Evolutionary conservation across 2,113 vertebrate genomes (phyloP).

Genomic region (Leucosticte australis): DNA sequence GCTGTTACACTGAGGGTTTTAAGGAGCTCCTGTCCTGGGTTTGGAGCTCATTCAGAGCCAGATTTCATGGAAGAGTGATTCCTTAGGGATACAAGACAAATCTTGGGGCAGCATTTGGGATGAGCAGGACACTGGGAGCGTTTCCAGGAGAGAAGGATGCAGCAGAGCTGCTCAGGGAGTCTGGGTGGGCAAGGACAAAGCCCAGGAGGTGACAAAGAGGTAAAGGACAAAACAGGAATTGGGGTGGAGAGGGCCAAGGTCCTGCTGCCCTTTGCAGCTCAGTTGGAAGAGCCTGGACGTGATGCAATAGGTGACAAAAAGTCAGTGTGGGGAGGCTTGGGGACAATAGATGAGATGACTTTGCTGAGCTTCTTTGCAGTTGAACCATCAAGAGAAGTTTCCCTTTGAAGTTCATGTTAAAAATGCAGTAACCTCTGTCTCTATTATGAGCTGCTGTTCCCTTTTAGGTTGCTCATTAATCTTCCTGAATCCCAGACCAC

Average conservation of each 20-base stretch:
- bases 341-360: slow-evolving; percentile 53
- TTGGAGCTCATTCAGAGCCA: fast-evolving
- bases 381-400: slow-evolving; percentile 54
- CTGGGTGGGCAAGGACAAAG: background rate
- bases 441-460: slow-evolving; percentile 23
- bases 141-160: background rate
- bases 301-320: slow-evolving; percentile 44
- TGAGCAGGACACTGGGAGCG: fast-evolving
- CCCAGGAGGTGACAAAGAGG: background rate
- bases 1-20: background rate
- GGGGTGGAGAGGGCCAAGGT: background rate
- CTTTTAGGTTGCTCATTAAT: slow-evolving; percentile 60
- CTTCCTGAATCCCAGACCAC: slow-evolving; percentile 4
- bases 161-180: background rate
- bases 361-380: slow-evolving; percentile 39
- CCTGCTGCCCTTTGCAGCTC: background rate
- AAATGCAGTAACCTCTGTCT: slow-evolving; percentile 21
- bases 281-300: background rate
- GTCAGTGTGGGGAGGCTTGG: background rate
- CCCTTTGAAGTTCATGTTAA: slow-evolving; percentile 52
- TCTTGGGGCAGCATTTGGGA: background rate
- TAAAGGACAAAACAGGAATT: background rate
- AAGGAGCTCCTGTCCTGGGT: background rate
- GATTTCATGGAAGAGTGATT: background rate
- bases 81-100: background rate